phyloP scores from a whole-genome alignment of 2,888 invertebrate species.

The Cyclophora punctaria region DNA sequence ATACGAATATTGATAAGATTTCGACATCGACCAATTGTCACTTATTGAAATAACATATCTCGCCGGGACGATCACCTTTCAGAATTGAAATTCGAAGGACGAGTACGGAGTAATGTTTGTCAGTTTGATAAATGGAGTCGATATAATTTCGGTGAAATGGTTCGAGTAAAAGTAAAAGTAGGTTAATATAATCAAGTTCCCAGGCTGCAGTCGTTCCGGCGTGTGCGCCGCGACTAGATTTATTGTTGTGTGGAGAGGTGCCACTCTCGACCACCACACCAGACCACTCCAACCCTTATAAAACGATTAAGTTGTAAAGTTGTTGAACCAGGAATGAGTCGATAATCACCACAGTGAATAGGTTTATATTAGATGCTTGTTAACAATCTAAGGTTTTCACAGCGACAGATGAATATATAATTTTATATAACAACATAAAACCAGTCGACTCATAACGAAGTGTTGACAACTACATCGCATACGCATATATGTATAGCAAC shows the following conservation, averaged over 20 bases:
- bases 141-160: slow-evolving; percentile 10
- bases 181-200: slow-evolving; percentile 55
- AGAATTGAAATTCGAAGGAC: slow-evolving; percentile 4
- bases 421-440: too few species aligned
- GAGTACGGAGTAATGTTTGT: slow-evolving; percentile 6
- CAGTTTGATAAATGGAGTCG: slow-evolving; percentile 2
- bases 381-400: slow-evolving; percentile 4
- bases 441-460: too few species aligned
- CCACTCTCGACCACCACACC: slow-evolving; percentile 30
- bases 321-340: slow-evolving; percentile 8
- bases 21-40: slow-evolving; percentile 18
- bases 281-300: slow-evolving; percentile 12
- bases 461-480: not conserved
- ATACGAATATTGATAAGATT: slow-evolving; percentile 40
- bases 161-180: slow-evolving; percentile 55
- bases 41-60: slow-evolving; percentile 15
- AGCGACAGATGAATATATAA: too few species aligned
- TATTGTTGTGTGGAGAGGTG: slow-evolving; percentile 35
- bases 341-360: slow-evolving; percentile 4
- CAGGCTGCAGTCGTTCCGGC: slow-evolving; percentile 40
- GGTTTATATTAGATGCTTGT: too few species aligned
- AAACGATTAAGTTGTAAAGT: too few species aligned
- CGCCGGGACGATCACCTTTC: slow-evolving; percentile 15
- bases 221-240: slow-evolving; percentile 36
- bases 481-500: slow-evolving; percentile 6